Evolutionary conservation across 2,113 vertebrate species (phyloP), one percentile per base, ranked within the genome.

Genomic region (Todiramphus chloris): DNA sequence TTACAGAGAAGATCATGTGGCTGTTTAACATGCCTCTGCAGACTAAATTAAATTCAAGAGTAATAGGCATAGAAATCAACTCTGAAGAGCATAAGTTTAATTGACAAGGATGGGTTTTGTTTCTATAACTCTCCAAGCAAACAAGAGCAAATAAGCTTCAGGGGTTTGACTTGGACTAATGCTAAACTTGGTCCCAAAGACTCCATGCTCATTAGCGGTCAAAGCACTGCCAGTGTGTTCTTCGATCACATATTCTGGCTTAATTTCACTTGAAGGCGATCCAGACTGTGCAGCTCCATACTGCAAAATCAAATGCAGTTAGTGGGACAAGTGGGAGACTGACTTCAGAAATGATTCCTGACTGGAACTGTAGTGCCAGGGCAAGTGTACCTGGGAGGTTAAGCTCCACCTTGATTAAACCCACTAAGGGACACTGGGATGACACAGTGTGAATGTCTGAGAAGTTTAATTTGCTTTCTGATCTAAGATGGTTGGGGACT

Each of bases 11-110:
- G 73, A 80, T 43, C 16, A 19, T 30, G 75, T 64, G 64, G 81
- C 87, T 81, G 25, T 86, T 95, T 94, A 89, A 96, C 41, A 93
- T 63, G 53, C 48, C 60, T 87, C 28, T 68, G 37, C 75, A 96
- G 69, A 82, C 9, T 62, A 92, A 73, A 96, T 96, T 91, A 93
- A 94, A 94, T 93, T 88, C 92, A 93, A 84, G 62, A 83, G 23
- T 70, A 94, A 87, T 89, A 83, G 44, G 66, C 91, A 93, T 70
- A 84, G 84, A 91, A 95, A 95, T 94, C 30, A 83, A 35, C 25
- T 85, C 53, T 72, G 83, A 89, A 76, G 55, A 93, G n/a, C 16
- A 3, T 24, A 93, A 86, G 43, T 86, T 51, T 90, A 72, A 86
- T 86, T 81, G 43, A 51, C 33, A 80, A 70, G 41, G 13, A 80